Evolutionary conservation across 2,113 vertebrate genomes (phyloP), one percentile per base, ranked within the genome.

Genomic region (Microtus oregoni): DNA sequence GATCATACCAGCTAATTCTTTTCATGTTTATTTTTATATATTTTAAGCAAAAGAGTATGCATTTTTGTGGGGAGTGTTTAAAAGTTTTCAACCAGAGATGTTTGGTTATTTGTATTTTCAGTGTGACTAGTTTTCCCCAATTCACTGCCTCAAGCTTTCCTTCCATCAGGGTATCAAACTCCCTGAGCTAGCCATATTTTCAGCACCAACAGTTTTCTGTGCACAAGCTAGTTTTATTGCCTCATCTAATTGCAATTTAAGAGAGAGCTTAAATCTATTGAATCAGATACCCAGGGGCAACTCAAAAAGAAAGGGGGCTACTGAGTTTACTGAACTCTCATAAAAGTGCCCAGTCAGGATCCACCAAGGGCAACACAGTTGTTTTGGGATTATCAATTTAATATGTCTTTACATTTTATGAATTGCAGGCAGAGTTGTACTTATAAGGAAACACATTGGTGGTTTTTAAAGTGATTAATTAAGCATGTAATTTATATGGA

Each of bases 381-480:
- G 92, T 97, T 96, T 90, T n/a, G 89, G 55, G 73, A 90, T 96
- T 0, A 11, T 95, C 83, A 98, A 98, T 98, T 98, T 97, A 97
- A 98, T 98, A 98, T 98, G 86, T 95, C 38, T 96, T 97, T 97
- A 19, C 11, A 95, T 97, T 97, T 97, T 96, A 96, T 94, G 92
- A 98, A 97, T 97, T 90, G 17, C 81, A 98, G 94, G 38, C 73
- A 96, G 87, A 97, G 47, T 96, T 82, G 14, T 93, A 97, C 98
- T 98, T 98, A 78, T 65, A 97, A 91, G 94, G 96, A 98, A 98
- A 98, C 96, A 97, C 81, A 93, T 78, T 73, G 65, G 93, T 41
- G 95, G 98, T 98, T 98, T 97, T 97, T 63, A 98, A 98, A 98
- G 77, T 52, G 92, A 98, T 98, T 97, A 98, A 98, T 98, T 98